phyloP scores from a whole-genome alignment of 2,113 vertebrate genomes.

The Leucopternis melanops region DNA sequence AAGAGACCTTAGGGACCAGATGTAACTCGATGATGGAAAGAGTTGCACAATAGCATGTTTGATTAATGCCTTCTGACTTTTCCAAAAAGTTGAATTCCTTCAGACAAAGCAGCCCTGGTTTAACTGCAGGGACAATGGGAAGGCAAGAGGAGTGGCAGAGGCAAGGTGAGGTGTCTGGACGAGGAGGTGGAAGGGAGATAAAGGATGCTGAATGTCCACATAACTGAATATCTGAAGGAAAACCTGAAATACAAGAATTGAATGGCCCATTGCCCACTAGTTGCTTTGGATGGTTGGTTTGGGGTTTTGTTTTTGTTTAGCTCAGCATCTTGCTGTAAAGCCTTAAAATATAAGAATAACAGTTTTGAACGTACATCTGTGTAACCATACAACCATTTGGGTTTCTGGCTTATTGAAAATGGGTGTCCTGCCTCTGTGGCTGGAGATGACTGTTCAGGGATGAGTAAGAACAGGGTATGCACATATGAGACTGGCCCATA shows the following conservation, averaged over 20 bases:
- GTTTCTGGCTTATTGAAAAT: not conserved
- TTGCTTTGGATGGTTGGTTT: not conserved
- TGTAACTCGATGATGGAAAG: not conserved
- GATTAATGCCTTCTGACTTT: not conserved
- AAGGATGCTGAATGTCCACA: not conserved
- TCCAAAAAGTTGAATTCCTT: not conserved
- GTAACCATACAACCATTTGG: accelerated
- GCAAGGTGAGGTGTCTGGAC: not conserved
- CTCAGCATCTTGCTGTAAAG: not conserved
- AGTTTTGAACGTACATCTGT: not conserved
- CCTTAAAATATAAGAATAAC: not conserved
- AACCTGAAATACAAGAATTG: not conserved
- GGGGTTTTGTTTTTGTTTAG: not conserved
- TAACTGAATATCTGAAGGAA: not conserved
- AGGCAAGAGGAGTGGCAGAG: not conserved
- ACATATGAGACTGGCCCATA: accelerated
- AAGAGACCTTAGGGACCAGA: not conserved
- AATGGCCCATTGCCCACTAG: not conserved
- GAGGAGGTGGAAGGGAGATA: not conserved
- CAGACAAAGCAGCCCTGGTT: not conserved
- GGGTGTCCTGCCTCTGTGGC: not conserved
- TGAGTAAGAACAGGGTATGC: not conserved
- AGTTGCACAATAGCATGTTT: not conserved
- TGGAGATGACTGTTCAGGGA: not conserved
- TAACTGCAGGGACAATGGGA: not conserved